Conservation (phyloP, 2,888 invertebrate species). For the Drosophila pseudotalamancana region DNA sequence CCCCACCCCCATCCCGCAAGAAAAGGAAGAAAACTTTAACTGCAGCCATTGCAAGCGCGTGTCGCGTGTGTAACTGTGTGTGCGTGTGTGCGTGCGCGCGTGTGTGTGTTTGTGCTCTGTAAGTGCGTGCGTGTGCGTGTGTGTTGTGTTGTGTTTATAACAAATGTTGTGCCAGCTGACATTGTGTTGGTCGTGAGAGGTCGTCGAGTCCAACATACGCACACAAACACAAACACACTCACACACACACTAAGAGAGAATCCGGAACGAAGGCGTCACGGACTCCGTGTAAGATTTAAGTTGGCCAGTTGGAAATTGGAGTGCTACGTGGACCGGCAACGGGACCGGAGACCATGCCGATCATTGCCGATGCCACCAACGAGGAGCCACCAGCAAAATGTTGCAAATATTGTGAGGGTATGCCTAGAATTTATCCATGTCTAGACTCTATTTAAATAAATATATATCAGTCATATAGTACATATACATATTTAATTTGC, state of each 20-base stretch:
- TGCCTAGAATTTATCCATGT: slow-evolving; percentile 70
- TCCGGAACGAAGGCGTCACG: no score
- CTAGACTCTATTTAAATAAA: slow-evolving; percentile 11
- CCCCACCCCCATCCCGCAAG: background rate
- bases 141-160: slow-evolving; percentile 18
- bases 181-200: slow-evolving; percentile 40
- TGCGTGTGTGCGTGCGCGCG: slow-evolving; percentile 7
- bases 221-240: background rate
- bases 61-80: slow-evolving; percentile 32
- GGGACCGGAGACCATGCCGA: slow-evolving; percentile 86
- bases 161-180: slow-evolving; percentile 51
- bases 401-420: slow-evolving; percentile 97
- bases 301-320: slow-evolving; percentile 26
- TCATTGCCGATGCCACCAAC: slow-evolving; percentile 86
- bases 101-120: slow-evolving; percentile 5
- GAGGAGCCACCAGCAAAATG: slow-evolving; percentile 94
- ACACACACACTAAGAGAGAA: background rate
- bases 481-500: slow-evolving; percentile 6
- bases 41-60: slow-evolving; percentile 34
- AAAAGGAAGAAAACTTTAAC: background rate
- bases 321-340: slow-evolving; percentile 21
- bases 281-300: slow-evolving; percentile 1
- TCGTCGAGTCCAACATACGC: slow-evolving; percentile 20
- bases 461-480: background rate
- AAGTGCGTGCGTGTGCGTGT: slow-evolving; percentile 12